Conservation (phyloP, 2,797 vertebrate species). For the Micromesistius poutassou region DNA sequence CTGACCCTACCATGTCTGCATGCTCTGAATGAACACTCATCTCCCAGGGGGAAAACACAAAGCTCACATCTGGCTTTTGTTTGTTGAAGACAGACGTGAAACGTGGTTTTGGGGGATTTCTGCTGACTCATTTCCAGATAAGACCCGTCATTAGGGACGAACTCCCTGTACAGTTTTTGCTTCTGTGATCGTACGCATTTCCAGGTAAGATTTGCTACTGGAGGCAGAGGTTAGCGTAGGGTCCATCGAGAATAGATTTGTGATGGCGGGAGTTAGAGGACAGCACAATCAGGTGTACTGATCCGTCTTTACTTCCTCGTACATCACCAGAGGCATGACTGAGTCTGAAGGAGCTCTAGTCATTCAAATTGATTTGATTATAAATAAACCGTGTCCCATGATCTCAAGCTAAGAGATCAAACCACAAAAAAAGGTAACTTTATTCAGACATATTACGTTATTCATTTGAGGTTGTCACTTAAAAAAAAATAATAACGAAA, state of each 20-base stretch:
- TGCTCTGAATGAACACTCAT: neutral
- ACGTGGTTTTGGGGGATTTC: neutral
- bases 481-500: neutral
- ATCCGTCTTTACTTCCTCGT: neutral
- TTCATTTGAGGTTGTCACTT: neutral
- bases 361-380: neutral
- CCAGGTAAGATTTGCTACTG: neutral
- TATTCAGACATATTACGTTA: neutral
- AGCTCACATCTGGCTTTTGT: no score
- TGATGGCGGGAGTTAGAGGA: neutral
- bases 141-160: neutral
- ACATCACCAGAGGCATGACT: neutral
- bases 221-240: neutral
- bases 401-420: slow-evolving; percentile 1
- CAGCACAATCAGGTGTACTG: neutral
- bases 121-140: neutral
- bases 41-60: no score
- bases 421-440: neutral
- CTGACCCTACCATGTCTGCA: neutral
- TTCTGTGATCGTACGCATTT: neutral
- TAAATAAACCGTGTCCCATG: neutral
- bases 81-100: neutral
- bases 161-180: neutral
- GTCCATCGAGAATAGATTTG: neutral
- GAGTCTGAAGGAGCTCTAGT: neutral